Conservation (phyloP, 2,888 invertebrate species). For the Perizoma flavofasciatum region DNA sequence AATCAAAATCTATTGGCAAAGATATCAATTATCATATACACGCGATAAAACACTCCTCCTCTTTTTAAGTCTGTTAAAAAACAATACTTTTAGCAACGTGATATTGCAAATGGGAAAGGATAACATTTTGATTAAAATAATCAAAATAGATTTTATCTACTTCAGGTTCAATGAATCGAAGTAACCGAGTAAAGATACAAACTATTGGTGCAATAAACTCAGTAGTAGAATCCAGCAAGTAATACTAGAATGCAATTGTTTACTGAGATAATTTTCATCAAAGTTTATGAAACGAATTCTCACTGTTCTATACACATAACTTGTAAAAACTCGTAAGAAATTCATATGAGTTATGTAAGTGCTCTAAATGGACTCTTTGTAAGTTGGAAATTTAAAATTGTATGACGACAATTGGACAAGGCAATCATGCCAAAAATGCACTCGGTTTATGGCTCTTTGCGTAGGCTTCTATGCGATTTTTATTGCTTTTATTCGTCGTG, state of each 20-base stretch:
- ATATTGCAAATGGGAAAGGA: too few relatives aligned
- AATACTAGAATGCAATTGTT: slow-evolving; percentile 28
- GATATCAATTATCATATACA: too few relatives aligned
- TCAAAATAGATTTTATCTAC: neutral
- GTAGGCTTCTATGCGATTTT: slow-evolving; percentile 53
- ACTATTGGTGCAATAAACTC: slow-evolving; percentile 23
- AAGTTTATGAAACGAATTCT: slow-evolving; percentile 25
- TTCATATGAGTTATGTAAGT: slow-evolving; percentile 30
- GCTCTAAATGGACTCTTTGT: slow-evolving; percentile 27
- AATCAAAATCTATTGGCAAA: too few relatives aligned
- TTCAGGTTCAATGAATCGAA: slow-evolving; percentile 17
- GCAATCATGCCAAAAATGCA: slow-evolving; percentile 61
- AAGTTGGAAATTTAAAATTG: slow-evolving; percentile 25
- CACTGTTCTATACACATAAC: slow-evolving; percentile 25
- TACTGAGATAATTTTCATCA: slow-evolving; percentile 26
- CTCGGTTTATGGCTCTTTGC: slow-evolving; percentile 47
- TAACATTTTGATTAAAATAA: too few relatives aligned
- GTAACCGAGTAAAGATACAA: slow-evolving; percentile 7
- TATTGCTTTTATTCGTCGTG: slow-evolving; percentile 51
- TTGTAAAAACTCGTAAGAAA: slow-evolving; percentile 27
- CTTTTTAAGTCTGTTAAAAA: too few relatives aligned
- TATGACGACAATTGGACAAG: slow-evolving; percentile 41
- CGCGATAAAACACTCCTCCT: too few relatives aligned
- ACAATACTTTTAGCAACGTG: too few relatives aligned
- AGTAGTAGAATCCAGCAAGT: slow-evolving; percentile 17